Conservation (phyloP, 2,113 vertebrate species). For the Setophaga kirtlandii region DNA sequence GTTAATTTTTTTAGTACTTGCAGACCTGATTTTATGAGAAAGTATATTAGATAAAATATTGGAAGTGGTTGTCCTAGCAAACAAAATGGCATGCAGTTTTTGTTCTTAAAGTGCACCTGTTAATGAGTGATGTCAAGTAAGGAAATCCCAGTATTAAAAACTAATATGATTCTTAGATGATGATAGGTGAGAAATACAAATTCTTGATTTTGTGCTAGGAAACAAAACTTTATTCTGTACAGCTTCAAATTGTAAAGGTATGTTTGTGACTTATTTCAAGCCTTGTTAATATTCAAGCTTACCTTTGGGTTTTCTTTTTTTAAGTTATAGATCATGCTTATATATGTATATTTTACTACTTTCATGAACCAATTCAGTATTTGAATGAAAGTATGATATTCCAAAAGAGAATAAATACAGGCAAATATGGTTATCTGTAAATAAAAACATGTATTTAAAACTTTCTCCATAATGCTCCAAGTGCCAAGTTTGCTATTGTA, state of each 20-base stretch:
- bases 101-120: not conserved
- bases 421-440: not conserved
- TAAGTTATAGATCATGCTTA: not conserved
- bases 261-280: not conserved
- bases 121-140: not conserved
- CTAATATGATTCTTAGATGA: not conserved
- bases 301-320: not conserved
- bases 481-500: not conserved
- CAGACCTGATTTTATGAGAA: not conserved
- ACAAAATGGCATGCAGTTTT: not conserved
- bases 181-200: not conserved
- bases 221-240: not conserved
- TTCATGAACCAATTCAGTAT: not conserved
- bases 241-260: not conserved
- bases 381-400: not conserved
- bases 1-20: not conserved
- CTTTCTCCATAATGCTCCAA: not conserved
- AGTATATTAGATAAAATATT: not conserved
- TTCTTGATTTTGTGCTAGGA: not conserved
- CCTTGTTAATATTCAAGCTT: not conserved
- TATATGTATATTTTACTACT: not conserved
- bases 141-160: not conserved
- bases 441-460: rapidly evolving
- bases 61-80: not conserved
- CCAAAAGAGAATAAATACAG: not conserved